Evolutionary conservation across 2,797 vertebrate genomes (phyloP), one percentile per base, ranked within the genome.

Genomic region (Paratrypauchen microcephalus): DNA sequence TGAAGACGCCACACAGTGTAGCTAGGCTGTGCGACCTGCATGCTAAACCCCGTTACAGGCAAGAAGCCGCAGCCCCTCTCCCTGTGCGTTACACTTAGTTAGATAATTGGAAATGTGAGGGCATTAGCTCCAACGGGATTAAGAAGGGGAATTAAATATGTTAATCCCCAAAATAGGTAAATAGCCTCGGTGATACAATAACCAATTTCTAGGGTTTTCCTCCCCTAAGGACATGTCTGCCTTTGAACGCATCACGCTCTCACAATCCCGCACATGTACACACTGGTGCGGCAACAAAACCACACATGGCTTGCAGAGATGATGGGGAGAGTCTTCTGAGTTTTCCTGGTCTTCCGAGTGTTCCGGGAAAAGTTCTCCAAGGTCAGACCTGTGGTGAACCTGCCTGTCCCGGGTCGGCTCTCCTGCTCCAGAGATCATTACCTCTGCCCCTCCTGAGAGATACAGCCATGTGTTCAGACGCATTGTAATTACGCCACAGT

Each of bases 161-260:
- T 93, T 94, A 94, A 94, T 94, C 92, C 93, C 92, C 89, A 92
- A 94, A 94, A 94, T 92, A 94, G 93, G 94, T 94, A 94, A 94
- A 94, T 94, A 94, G 92, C 93, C 92, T 93, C 90, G 79, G 90
- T 91, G 92, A 94, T 94, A 94, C 93, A 94, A 94, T 94, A 94
- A 94, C 92, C 93, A 94, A 94, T 93, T 94, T 93, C 91, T 92
- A 92, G 92, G 93, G 91, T 94, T 93, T 93, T 93, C 91, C 93
- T 93, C 90, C 93, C 93, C 92, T 82, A 88, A 93, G 92, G 93
- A 93, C 92, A 92, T 78, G 89, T 92, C 89, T 93, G 92, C 89
- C 93, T 94, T 94, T 94, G 92, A 94, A 93, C 87, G 82, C 86
- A 86, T 87, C 86, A 83, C 72, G 65, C 86, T 73, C 83, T 81